Evolutionary conservation across 2,888 invertebrate species (phyloP).

Genomic region (Lochmaea capreae): DNA sequence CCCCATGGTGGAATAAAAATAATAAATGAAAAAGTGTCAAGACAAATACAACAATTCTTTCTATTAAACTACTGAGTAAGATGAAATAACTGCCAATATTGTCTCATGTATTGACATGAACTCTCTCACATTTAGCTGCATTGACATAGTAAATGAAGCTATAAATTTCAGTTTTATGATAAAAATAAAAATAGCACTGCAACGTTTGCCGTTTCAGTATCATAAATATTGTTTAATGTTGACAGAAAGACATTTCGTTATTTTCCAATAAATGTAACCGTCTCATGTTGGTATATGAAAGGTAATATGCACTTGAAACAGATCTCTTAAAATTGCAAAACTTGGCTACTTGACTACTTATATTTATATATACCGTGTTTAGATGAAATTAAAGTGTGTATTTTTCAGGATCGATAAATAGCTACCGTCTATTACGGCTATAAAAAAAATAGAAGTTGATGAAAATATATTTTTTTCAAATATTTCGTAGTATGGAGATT

Average conservation of each 20-base stretch:
- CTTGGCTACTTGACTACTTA: background rate
- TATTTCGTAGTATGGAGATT: no score
- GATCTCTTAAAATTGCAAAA: slow-evolving; percentile 31
- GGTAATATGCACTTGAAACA: slow-evolving; percentile 37
- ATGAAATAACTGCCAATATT: slow-evolving; percentile 17
- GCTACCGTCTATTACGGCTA: no score
- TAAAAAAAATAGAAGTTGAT: no score
- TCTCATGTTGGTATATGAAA: slow-evolving; percentile 24
- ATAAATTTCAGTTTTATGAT: slow-evolving; percentile 40
- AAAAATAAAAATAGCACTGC: slow-evolving; percentile 38
- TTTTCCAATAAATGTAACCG: slow-evolving; percentile 35
- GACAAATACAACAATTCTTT: background rate
- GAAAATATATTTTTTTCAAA: no score
- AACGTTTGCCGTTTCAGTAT: slow-evolving; percentile 26
- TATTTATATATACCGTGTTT: slow-evolving; percentile 20
- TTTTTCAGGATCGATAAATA: background rate
- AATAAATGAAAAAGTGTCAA: no score
- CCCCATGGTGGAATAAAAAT: no score
- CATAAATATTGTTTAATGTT: slow-evolving; percentile 44
- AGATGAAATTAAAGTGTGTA: background rate
- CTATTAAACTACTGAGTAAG: background rate
- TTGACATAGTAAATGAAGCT: slow-evolving; percentile 33
- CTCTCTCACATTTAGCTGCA: slow-evolving; percentile 7
- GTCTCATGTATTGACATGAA: slow-evolving; percentile 20
- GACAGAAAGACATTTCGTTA: slow-evolving; percentile 36